Base-by-base conservation (phyloP, 1,140 invertebrate species). In the Branchinecta lynchi region DNA sequence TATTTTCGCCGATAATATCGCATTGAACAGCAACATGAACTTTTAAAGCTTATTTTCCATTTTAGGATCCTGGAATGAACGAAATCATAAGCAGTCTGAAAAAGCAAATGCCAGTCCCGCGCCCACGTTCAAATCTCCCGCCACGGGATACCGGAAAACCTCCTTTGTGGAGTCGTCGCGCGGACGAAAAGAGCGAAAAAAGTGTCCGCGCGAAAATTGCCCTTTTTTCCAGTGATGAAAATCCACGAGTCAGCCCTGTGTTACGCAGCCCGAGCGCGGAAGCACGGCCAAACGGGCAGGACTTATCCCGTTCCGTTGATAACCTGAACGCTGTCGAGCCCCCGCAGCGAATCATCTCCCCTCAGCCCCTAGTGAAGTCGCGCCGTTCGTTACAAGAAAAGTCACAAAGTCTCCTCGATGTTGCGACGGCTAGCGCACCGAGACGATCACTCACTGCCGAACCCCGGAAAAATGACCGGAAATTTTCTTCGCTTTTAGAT, bases 181-280 rank as follows among this genome's bases (percentile, higher is more conserved):
- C 32, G 2, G 87, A 87, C 75, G 86, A 86, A 74, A 86, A 85
- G 74, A 89, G 87, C 69, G 86, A 87, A 76, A 84, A 84, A 68
- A 89, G 87, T 73, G 89, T 92, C 17, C 85, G 86, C 74, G 89
- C 91, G 75, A 91, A 91, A 79, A 92, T 92, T 74, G 89, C 89
- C 51, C 89, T 92, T 87, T 92, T 92, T 77, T 89, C 89, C 7
- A 79, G 77, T 15, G 76, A 77, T 66, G 77, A 76, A 8, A 76
- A 73, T 8, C 43, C 51, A 1, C 12, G 51, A 60, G 12, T 60
- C 12, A 60, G 51, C 17, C 51, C 51, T 20, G 17, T 60, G 3
- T 60, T 20, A 3, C 51, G 51, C 12, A 60, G 51, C 17, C 51
- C 51, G 12, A 20, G 17, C 17, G 51, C 3, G 12, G 51, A 60